These are phyloP conservation scores for Cephalopterus ornatus DNA, from an alignment of 2,113 vertebrate species.

Conservation along the genomic window DNA sequence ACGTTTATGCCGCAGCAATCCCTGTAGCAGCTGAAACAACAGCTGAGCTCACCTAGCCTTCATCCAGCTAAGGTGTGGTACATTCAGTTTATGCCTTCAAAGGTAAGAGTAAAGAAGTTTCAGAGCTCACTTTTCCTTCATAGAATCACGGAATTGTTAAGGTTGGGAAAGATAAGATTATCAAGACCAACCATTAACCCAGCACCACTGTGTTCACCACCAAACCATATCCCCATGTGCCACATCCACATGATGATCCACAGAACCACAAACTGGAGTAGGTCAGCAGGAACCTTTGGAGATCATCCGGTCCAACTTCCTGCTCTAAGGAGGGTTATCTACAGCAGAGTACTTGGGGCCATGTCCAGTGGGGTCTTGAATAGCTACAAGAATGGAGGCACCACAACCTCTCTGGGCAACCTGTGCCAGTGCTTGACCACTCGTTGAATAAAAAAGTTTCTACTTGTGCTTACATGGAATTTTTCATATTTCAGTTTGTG, in stretches of 20 bases:
- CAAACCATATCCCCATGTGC: neutral
- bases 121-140: neutral
- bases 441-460: neutral
- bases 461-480: neutral
- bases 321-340: neutral
- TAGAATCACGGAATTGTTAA: neutral
- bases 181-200: accelerated
- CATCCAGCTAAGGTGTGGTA: neutral
- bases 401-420: neutral
- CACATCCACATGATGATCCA: neutral
- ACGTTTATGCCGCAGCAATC: neutral
- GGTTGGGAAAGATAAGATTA: neutral
- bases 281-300: neutral
- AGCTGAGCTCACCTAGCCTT: neutral
- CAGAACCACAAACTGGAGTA: neutral
- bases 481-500: neutral
- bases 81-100: neutral
- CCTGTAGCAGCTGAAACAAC: neutral
- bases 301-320: neutral
- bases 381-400: neutral
- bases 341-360: neutral
- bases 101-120: neutral
- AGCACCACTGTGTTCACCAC: accelerated
- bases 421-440: neutral
- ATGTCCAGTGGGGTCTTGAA: neutral